phyloP scores from a whole-genome alignment of 1,140 invertebrate species.

The Lasioglossum baleicum region DNA sequence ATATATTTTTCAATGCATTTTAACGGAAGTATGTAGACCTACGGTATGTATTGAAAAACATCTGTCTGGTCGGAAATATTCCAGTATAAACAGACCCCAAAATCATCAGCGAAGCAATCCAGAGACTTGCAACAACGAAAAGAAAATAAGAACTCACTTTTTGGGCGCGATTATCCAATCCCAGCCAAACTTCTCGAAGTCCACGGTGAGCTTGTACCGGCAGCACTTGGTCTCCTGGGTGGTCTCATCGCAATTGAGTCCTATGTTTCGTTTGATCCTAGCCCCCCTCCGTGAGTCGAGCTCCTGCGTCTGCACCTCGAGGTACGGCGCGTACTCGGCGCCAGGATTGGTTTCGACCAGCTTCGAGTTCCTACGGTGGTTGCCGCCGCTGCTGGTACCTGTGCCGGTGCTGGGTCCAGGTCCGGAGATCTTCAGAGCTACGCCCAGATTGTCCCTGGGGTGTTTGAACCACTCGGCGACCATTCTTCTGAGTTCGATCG shows the following conservation, averaged over 20 bases:
- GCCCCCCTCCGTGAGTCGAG: conserved; percentile 84
- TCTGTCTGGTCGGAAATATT: no score
- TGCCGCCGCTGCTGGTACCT: conserved; percentile 27
- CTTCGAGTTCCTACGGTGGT: conserved; percentile 66
- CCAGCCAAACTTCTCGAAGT: conserved; percentile 98
- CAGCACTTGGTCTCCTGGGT: conserved; percentile 91
- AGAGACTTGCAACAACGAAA: no score
- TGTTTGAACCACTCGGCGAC: conserved; percentile 88
- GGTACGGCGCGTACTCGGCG: conserved; percentile 75
- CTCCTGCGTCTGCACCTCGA: conserved; percentile 92
- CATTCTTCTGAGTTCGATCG: conserved; percentile 87
- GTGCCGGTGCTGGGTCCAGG: background rate
- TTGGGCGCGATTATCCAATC: conserved; percentile 99
- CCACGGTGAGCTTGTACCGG: conserved; percentile 94
- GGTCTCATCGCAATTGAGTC: conserved; percentile 88
- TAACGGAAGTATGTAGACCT: no score
- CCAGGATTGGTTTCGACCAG: conserved; percentile 76
- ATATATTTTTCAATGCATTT: no score
- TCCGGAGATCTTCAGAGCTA: conserved; percentile 84
- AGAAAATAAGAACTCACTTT: conserved; percentile 74
- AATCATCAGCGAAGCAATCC: no score
- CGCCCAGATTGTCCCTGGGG: conserved; percentile 86
- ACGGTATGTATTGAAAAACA: no score
- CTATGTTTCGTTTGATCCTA: conserved; percentile 86
- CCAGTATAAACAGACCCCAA: no score